Conservation (phyloP, 2,113 vertebrate genomes). For the Catharus bicknelli region DNA sequence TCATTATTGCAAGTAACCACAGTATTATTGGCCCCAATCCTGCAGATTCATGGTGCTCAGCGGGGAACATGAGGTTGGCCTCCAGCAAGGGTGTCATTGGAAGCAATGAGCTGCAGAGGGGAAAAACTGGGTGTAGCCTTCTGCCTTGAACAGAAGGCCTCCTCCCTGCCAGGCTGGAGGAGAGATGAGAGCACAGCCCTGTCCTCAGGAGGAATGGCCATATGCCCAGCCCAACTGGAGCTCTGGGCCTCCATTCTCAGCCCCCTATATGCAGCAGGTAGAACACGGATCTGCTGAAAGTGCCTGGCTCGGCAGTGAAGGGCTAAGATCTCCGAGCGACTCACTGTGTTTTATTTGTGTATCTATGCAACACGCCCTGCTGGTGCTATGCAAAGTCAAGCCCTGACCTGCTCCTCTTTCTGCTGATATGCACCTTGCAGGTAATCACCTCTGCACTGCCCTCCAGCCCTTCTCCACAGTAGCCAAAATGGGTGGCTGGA, state of each 20-base stretch:
- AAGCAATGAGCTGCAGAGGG: conserved; percentile 16
- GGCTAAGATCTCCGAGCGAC: rapidly evolving
- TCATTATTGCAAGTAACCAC: conserved; percentile 46
- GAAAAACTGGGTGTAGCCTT: conserved; percentile 21
- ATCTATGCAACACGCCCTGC: rapidly evolving
- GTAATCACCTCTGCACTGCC: neutral
- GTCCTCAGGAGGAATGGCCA: neutral
- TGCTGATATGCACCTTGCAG: neutral
- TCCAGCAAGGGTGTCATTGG: conserved; percentile 37
- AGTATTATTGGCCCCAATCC: conserved; percentile 20
- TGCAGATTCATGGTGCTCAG: conserved; percentile 53
- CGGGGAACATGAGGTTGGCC: conserved; percentile 2
- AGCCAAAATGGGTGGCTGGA: neutral
- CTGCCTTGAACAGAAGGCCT: neutral
- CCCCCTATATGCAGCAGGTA: neutral
- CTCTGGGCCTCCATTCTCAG: neutral
- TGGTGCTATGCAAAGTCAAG: neutral
- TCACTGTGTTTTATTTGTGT: neutral
- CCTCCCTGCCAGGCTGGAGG: neutral
- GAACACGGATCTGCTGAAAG: neutral
- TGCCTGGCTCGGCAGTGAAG: rapidly evolving
- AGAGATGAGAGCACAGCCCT: neutral
- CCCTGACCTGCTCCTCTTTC: neutral
- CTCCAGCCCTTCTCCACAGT: neutral
- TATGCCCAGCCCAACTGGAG: neutral